Base-by-base conservation (phyloP, 2,797 vertebrate genomes). In the Peromyscus nudipes region DNA sequence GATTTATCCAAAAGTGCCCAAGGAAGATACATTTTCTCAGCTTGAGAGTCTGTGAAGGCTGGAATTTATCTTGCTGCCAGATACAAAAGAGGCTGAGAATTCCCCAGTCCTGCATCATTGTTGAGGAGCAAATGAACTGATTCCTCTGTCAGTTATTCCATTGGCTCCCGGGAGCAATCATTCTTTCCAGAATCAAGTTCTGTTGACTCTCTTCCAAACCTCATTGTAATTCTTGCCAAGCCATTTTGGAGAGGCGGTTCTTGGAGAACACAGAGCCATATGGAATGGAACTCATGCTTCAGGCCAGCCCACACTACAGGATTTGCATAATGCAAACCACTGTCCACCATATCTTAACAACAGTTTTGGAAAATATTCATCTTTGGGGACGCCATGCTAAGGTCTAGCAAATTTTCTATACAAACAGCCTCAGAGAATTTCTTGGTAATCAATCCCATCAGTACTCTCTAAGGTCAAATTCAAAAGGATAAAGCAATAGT, bases 171-270 rank as follows among this genome's bases (percentile, higher is more conserved):
- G 65, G 46, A 93, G 76, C 37, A 17, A 90, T 77, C 69, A 3
- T 31, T 80, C n/a, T 91, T 90, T 88, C 65, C 75, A 83, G 65
- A 91, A 69, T 62, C 65, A 71, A 88, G 46, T 23, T n/a, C 91
- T 93, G 21, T 65, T 94, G 92, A 97, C 60, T 85, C 3, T 88
- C 1, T 87, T 96, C 82, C 88, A 95, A 95, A 93, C 67, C 73
- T 95, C 60, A 76, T 60, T 12, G 27, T 7, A 62, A 7, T 46
- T 60, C 49, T 46, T 25, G n/a, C 43, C 84, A 89, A 89, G 76
- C 2, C 6, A 4, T 83, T 83, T 43, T n/a, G 23, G 69, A 95
- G 29, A n/a, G 25, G 64, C 10, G 11, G 27, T 60, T 34, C 6
- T 90, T 79, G 27, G 49, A 79, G 67, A 87, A 84, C 76, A 49